Base-by-base conservation (phyloP, 2,113 vertebrate genomes). In the Chaetodon auriga region DNA sequence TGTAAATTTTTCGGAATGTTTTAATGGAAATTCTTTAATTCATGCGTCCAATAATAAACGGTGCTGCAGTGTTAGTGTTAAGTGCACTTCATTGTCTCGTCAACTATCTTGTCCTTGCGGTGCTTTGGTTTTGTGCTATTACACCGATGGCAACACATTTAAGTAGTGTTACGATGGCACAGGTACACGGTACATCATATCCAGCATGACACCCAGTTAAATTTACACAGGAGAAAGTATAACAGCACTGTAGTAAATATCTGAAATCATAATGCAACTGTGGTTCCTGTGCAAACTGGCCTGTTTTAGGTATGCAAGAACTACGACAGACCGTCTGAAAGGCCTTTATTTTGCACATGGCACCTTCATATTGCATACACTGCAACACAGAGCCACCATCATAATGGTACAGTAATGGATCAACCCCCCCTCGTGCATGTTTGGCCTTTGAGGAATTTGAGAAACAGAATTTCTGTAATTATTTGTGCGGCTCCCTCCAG, bases 381-480 rank as follows among this genome's bases (percentile, higher is more conserved):
- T 81, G 83, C 66, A 80, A 61, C 78, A 79, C 75, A 62, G 75
- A 82, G 65, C 45, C 58, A 49, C 57, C 57, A 68, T 75, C 77
- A 85, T 64, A 68, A 78, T 75, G n/a, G 30, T 61, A 49, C 68
- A 70, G 41, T 89, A 80, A 85, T 83, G 19, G 86, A 68, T 46
- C 75, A 43, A 45, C 51, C 53, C 23, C 23, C 18, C 46, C 14
- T 15, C 6, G 3, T 80, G 83, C 70, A 84, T 88, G 89, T 89
- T 91, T 76, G 68, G 82, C 62, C 81, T 90, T 90, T 84, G 75
- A 89, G 79, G 85, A 91, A 88, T 88, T 88, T 80, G 25, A 72
- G 84, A 90, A 87, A 89, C 71, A 87, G 25, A 74, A 41, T 92
- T 86, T 89, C 54, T 83, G 78, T 81, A 88, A 92, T 83, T 90